Evolutionary conservation across 2,888 invertebrate genomes (phyloP).

Genomic region (Pterobdella sp.): DNA sequence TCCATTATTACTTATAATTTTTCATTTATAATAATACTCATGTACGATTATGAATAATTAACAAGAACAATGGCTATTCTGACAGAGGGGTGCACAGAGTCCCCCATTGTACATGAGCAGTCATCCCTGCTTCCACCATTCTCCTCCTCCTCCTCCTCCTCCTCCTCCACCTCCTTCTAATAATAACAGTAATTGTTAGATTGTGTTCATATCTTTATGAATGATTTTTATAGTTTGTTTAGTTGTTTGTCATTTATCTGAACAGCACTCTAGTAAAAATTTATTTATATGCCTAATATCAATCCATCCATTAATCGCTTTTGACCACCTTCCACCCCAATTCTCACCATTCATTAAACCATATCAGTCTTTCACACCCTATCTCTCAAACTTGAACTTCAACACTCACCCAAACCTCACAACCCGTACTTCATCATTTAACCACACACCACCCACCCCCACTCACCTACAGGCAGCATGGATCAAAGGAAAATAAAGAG

Average conservation of each 20-base stretch:
- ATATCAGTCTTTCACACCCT: not conserved
- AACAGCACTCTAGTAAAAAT: too few species aligned
- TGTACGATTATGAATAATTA: too few species aligned
- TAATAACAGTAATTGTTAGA: not conserved
- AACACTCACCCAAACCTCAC: not conserved
- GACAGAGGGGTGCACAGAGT: not conserved
- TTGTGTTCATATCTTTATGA: too few species aligned
- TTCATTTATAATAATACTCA: too few species aligned
- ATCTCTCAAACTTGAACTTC: not conserved
- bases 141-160: conserved; percentile 1
- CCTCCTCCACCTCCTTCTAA: not conserved
- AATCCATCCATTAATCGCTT: not conserved
- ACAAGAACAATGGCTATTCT: not conserved
- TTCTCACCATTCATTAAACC: not conserved
- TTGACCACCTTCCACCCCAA: not conserved
- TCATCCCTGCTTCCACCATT: not conserved
- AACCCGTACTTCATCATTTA: not conserved
- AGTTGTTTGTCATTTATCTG: too few species aligned
- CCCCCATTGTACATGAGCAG: not conserved
- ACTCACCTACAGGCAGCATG: not conserved
- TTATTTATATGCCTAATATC: too few species aligned
- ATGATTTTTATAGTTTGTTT: too few species aligned
- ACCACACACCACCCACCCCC: not conserved
- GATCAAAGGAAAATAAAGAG: conserved; percentile 7
- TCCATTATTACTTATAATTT: too few species aligned